Base-by-base conservation (phyloP, 1,140 invertebrate species). In the Drosophila suzukii region DNA sequence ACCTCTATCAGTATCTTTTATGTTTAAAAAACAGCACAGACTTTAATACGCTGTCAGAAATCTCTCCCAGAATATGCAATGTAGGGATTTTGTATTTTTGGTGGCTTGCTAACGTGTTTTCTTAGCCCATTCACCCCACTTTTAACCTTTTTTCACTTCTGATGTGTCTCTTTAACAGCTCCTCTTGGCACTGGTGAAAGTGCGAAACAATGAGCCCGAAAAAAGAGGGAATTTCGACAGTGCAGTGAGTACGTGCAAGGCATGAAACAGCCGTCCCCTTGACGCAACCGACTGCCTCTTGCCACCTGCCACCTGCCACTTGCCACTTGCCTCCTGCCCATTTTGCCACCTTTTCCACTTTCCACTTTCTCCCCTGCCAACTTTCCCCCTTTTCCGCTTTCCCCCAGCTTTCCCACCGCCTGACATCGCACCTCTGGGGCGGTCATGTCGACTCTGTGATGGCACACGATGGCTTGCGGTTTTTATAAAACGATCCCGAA, bases 201-300 rank as follows among this genome's bases (percentile, higher is more conserved):
- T 62, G 55, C 59, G 59, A 72, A 60, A 53, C 39, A 77, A 60
- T 34, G 43, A 15, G 57, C 6, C n/a, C 24, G 15, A 7, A 54
- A 57, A 57, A 77, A 74, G 27, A 32, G 27, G 51, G 75, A 65
- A 47, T 88, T 72, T 49, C 36, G 15, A 38, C 49, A 82, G 66
- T 88, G 83, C 75, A 82, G 44, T 58, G 46, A 20, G 49, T 76
- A 83, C 82, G 83, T 86, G 83, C 79, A 56, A 55, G 75, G 83
- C 61, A 84, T 81, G 65, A 81, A 77, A 58, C 56, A 49, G 51
- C 3, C 44, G 51, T 54, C 53, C 32, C 32, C 50, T 36, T 53
- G 67, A 70, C 50, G 56, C 60, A 63, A 63, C 27, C 38, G 61
- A 46, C 36, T 39, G 43, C 46, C 47, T 46, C 65, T 71, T 72